A percentile compares a stretch with the other conserved stretches of the same genome.
Conservation (phyloP, 1,140 invertebrate genomes). For the Polypedilum pembai region DNA sequence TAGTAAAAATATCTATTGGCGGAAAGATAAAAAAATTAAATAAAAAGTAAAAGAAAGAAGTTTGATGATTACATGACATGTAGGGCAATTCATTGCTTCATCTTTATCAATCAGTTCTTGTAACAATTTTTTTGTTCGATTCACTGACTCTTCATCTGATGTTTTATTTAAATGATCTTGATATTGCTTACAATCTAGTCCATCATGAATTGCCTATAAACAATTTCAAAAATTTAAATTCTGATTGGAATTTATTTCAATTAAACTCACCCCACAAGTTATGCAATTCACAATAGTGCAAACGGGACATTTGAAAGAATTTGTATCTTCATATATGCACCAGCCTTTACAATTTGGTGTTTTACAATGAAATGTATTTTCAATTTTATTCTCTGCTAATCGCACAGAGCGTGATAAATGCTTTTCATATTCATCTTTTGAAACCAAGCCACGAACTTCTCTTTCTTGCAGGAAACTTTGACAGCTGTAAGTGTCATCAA, state of each 20-base stretch:
- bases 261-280: constrained; percentile 54
- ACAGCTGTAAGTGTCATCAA: constrained; percentile 59
- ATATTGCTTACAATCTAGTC: constrained; percentile 77
- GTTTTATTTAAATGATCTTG: constrained; percentile 64
- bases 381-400: constrained; percentile 55
- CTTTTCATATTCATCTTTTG: constrained; percentile 50
- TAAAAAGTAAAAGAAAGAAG: not conserved
- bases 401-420: constrained; percentile 59
- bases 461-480: constrained; percentile 58
- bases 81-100: constrained; percentile 79
- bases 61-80: constrained; percentile 49
- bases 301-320: constrained; percentile 63
- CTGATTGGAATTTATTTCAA: not conserved
- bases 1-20: too few species aligned
- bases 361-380: constrained; percentile 70
- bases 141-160: constrained; percentile 53
- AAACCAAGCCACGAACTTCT: constrained; percentile 64
- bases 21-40: not conserved
- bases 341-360: constrained; percentile 68
- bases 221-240: constrained; percentile 29
- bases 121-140: constrained; percentile 70
- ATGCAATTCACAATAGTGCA: constrained; percentile 63
- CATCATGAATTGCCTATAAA: constrained; percentile 70
- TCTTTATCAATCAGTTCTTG: constrained; percentile 74
- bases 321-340: constrained; percentile 71